Percentiles rank a stretch among this genome's conserved stretches.
Conservation (phyloP, 92 coral and sea anemone species). For the Hydrozoanthus gracilis region DNA sequence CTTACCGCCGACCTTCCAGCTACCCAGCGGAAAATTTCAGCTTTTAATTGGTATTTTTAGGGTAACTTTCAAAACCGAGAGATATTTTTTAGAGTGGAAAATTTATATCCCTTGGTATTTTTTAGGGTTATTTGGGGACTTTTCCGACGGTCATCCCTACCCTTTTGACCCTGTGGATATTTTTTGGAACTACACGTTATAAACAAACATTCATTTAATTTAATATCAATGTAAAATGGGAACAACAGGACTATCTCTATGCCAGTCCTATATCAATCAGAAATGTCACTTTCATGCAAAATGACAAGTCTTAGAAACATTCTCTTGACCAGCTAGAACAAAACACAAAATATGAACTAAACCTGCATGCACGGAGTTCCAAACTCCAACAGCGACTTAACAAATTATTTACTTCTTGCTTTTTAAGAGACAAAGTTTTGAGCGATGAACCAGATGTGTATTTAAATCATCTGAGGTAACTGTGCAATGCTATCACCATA, state of each 20-base stretch:
- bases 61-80: too few species aligned
- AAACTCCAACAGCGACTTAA: slow-evolving; percentile 23
- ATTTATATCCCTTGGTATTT: too few species aligned
- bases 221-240: slow-evolving; percentile 3
- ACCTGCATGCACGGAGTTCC: slow-evolving; percentile 10
- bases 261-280: slow-evolving; percentile 2
- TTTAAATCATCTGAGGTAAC: slow-evolving; percentile 20
- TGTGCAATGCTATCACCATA: slow-evolving; percentile 35
- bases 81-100: too few species aligned
- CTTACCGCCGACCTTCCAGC: too few species aligned
- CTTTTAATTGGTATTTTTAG: too few species aligned
- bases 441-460: not conserved
- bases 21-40: too few species aligned
- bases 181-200: too few species aligned
- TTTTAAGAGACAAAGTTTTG: not conserved
- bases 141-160: too few species aligned
- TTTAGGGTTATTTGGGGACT: too few species aligned
- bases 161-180: too few species aligned
- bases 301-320: not conserved
- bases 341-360: slow-evolving; percentile 32
- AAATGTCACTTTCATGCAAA: slow-evolving; percentile 2
- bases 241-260: not conserved
- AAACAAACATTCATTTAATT: slow-evolving; percentile 17
- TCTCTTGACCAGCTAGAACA: not conserved
- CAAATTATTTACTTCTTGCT: slow-evolving; percentile 3